Conservation (phyloP, 2,888 invertebrate genomes). For the Phyllotreta striolata region DNA sequence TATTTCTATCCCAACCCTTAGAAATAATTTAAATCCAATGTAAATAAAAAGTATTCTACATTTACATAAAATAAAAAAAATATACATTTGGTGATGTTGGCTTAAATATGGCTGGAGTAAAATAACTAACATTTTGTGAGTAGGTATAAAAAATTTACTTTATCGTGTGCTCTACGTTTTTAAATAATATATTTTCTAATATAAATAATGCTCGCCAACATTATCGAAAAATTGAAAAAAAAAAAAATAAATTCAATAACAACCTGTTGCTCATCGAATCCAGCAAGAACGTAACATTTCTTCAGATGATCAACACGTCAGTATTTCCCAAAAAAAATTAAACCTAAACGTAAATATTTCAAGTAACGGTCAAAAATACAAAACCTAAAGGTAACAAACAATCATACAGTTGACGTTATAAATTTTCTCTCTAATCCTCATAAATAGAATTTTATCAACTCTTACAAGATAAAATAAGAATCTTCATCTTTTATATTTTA, state of each 20-base stretch:
- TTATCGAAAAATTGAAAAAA: slow-evolving; percentile 3
- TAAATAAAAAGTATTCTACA: slow-evolving; percentile 32
- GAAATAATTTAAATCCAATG: slow-evolving; percentile 23
- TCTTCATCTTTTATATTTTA: slow-evolving; percentile 4
- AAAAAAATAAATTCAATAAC: slow-evolving; percentile 6
- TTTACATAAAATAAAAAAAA: slow-evolving; percentile 33
- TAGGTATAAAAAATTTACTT: no score
- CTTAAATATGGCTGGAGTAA: slow-evolving; percentile 22
- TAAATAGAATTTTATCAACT: slow-evolving; percentile 21
- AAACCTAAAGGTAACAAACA: slow-evolving; percentile 21
- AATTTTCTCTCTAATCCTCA: slow-evolving; percentile 15
- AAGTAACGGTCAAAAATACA: slow-evolving; percentile 25
- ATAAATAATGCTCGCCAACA: slow-evolving; percentile 1
- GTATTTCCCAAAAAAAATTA: slow-evolving; percentile 23
- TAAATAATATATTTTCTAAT: not conserved
- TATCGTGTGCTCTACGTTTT: no score
- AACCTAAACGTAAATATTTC: slow-evolving; percentile 23
- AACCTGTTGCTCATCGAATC: slow-evolving; percentile 7
- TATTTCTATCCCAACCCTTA: slow-evolving; percentile 34
- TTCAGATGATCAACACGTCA: not conserved
- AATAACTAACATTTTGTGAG: slow-evolving; percentile 4
- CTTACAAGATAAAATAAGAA: slow-evolving; percentile 12
- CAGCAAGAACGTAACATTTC: not conserved
- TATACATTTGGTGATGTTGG: slow-evolving; percentile 28
- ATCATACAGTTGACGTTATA: slow-evolving; percentile 15